These are phyloP conservation scores for Dryas iulia DNA, from an alignment of 1,140 invertebrate species.

Conservation along the genomic window DNA sequence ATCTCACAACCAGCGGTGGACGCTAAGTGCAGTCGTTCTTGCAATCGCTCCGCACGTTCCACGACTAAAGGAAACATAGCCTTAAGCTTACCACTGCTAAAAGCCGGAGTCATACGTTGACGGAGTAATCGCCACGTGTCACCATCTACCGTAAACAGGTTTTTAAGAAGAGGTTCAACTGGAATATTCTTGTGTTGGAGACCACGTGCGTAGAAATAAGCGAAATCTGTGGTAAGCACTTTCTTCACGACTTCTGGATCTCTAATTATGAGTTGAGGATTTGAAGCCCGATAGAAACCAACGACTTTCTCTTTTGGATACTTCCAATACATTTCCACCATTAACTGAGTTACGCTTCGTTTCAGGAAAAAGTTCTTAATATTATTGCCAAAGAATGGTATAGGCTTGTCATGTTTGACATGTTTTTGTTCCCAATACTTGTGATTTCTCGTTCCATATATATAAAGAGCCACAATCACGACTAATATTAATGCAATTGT, in stretches of 20 bases:
- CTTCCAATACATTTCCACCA: constrained; percentile 20
- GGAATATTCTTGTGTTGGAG: constrained; percentile 7
- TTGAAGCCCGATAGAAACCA: constrained; percentile 23
- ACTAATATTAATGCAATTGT: neutral
- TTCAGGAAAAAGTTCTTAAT: constrained; percentile 6
- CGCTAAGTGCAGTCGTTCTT: neutral
- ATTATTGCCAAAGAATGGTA: constrained; percentile 27
- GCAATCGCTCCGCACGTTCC: constrained; percentile 18
- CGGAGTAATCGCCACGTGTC: constrained; percentile 20
- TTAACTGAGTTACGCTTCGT: neutral
- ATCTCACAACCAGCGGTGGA: neutral
- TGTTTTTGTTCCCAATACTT: constrained; percentile 8
- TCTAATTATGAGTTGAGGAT: constrained; percentile 10
- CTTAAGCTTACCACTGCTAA: constrained; percentile 22
- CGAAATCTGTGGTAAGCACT: constrained; percentile 17
- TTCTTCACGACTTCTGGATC: constrained; percentile 20
- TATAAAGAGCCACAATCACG: neutral
- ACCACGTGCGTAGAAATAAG: constrained; percentile 18
- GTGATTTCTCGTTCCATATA: constrained; percentile 6
- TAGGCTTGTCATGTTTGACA: constrained; percentile 15
- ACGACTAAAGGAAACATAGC: constrained; percentile 22
- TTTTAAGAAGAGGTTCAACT: constrained; percentile 15
- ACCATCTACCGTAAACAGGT: constrained; percentile 19
- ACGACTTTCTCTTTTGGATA: constrained; percentile 18
- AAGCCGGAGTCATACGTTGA: constrained; percentile 23